Evolutionary conservation across 2,113 vertebrate genomes (phyloP), one percentile per base, ranked within the genome.

Genomic region (Cavia aperea): DNA sequence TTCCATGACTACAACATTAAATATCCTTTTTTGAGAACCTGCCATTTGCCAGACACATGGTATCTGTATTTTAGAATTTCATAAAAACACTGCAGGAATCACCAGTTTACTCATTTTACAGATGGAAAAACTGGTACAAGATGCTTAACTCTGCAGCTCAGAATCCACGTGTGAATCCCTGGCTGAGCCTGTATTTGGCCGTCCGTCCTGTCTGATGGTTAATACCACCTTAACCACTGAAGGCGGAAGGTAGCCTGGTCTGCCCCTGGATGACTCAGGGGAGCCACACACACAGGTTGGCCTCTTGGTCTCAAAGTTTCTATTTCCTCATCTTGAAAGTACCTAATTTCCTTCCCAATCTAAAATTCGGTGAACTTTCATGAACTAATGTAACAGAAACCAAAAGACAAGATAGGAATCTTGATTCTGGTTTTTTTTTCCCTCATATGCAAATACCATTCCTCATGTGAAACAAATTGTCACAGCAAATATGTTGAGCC

Each of bases 401-500:
- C 95, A 95, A 91, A 93, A 91, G 96, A 97, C 92, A 96, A 96
- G 94, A 94, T 94, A 96, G 77, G 87, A 96, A 96, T 97, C 96
- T 96, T 66, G 86, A 93, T 84, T 81, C 92, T 96, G 72, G 19
- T 33, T 63, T 36, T 66, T 91, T 72, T n/a, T 10, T 62, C 51
- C 49, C 92, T 95, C 94, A 95, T 96, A 96, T 89, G 88, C 96
- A 96, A 97, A 1, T 97, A 87, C 94, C 96, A 97, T 98, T 97
- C 97, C 96, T 97, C 93, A 95, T 94, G 96, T 94, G 81, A 94
- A 96, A 78, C 87, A 93, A 68, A 92, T 93, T 96, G 95, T 97
- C 97, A 97, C 95, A 97, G 97, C 96, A 96, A 97, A 96, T 98
- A 96, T 94, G 93, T 96, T 95, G 96, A 92, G 92, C 95, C 86